A percentile compares a stretch with the other conserved stretches of the same genome.
Evolutionary conservation across 2,888 invertebrate species (phyloP).

Genomic region (Ornithoptera priamus): DNA sequence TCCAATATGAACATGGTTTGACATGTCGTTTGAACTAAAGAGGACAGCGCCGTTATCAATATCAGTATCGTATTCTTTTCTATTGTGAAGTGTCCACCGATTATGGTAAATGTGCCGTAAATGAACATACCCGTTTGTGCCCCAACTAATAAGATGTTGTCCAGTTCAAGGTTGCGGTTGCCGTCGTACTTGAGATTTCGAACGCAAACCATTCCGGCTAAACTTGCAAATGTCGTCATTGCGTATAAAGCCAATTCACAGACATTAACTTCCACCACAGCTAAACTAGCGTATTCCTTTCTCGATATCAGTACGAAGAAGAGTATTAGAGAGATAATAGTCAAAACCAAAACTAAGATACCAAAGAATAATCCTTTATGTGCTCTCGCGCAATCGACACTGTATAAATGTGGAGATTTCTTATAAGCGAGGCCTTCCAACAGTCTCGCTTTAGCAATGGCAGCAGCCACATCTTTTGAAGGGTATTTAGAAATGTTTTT

Average conservation of each 20-base stretch:
- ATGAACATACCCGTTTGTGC: constrained; percentile 97
- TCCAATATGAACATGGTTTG: constrained; percentile 96
- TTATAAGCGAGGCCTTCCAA: constrained; percentile 81
- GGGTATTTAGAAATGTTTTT: constrained; percentile 87
- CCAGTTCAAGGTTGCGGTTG: constrained; percentile 89
- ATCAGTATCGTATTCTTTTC: constrained; percentile 90
- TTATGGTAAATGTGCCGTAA: constrained; percentile 95
- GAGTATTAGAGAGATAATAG: constrained; percentile 93
- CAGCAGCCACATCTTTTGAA: constrained; percentile 82
- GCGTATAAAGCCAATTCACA: constrained; percentile 93
- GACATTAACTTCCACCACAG: constrained; percentile 93
- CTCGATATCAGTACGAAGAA: constrained; percentile 93
- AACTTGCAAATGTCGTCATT: constrained; percentile 90
- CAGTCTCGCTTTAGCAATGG: constrained; percentile 77
- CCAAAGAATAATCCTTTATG: constrained; percentile 96
- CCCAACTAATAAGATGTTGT: constrained; percentile 94
- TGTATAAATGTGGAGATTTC: constrained; percentile 93
- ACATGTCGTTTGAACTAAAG: constrained; percentile 92
- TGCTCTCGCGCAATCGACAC: constrained; percentile 95
- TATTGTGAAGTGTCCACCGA: constrained; percentile 93
- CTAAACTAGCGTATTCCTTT: constrained; percentile 88
- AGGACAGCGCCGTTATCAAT: constrained; percentile 90
- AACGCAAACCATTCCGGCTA: constrained; percentile 93
- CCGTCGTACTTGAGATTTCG: constrained; percentile 92
- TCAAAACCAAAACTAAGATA: constrained; percentile 91